These are phyloP conservation scores for Platichthys stellatus DNA, from an alignment of 2,113 vertebrate species.

Conservation along the genomic window DNA sequence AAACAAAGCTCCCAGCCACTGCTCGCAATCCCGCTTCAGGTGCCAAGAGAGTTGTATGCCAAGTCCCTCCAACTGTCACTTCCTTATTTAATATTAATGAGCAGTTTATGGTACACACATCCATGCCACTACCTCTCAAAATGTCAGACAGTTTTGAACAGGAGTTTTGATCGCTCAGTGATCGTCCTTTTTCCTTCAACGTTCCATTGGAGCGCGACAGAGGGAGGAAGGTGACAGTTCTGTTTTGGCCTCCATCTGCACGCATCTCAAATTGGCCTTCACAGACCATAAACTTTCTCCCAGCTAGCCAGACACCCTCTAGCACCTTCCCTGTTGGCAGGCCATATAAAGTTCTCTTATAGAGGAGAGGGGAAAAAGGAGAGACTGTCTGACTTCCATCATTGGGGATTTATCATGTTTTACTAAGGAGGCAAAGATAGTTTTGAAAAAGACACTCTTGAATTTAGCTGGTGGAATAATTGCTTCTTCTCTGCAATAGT, in stretches of 20 bases:
- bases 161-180: constrained; percentile 38
- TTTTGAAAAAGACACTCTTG: constrained; percentile 24
- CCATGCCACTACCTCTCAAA: constrained; percentile 23
- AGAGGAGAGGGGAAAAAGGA: constrained; percentile 40
- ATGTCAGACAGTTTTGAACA: constrained; percentile 18
- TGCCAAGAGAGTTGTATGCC: constrained; percentile 56
- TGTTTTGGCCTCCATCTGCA: constrained; percentile 54
- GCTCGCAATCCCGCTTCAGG: constrained; percentile 52
- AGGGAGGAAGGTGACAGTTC: constrained; percentile 46
- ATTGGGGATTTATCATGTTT: constrained; percentile 21
- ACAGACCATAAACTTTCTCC: constrained; percentile 73
- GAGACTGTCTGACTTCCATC: constrained; percentile 33
- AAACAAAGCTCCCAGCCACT: constrained; percentile 66
- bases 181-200: constrained; percentile 21
- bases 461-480: constrained; percentile 31
- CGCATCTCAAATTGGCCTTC: constrained; percentile 75
- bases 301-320: constrained; percentile 55
- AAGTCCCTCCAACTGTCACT: constrained; percentile 78
- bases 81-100: constrained; percentile 80
- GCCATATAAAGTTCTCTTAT: constrained; percentile 60
- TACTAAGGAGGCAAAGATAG: constrained; percentile 8
- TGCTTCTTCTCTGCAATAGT: constrained; percentile 21
- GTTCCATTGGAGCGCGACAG: constrained; percentile 36
- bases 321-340: constrained; percentile 57
- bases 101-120: constrained; percentile 59